These are phyloP conservation scores for Drosophila ambigua DNA, from an alignment of 1,140 invertebrate genomes.

Conservation along the genomic window DNA sequence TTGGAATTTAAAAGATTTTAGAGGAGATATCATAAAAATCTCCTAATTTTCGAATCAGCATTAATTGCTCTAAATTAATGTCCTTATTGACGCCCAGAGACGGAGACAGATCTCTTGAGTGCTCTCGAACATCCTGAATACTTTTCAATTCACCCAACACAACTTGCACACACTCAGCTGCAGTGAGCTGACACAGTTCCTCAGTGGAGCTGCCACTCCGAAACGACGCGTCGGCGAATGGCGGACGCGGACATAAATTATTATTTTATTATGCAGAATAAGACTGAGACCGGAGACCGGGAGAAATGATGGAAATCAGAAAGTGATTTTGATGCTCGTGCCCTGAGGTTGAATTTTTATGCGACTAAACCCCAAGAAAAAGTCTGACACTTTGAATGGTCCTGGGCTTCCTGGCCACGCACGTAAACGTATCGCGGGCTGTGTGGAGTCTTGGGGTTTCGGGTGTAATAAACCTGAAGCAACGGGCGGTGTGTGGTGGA, in stretches of 20 bases:
- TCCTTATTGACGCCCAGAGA: too few species aligned
- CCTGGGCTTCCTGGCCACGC: not conserved
- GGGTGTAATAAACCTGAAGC: constrained; percentile 6
- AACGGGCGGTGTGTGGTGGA: constrained; percentile 17
- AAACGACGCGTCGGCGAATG: constrained; percentile 1
- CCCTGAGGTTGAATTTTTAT: constrained; percentile 54
- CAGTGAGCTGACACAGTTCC: constrained; percentile 56
- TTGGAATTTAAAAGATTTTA: too few species aligned
- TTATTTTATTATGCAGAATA: constrained; percentile 62
- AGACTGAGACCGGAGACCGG: not conserved
- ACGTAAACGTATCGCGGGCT: constrained; percentile 23
- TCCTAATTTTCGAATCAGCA: too few species aligned
- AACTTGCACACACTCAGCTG: not conserved
- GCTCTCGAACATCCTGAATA: not conserved
- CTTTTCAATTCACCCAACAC: constrained; percentile 1
- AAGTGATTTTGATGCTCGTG: constrained; percentile 40
- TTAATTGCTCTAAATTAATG: too few species aligned
- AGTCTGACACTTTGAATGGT: constrained; percentile 45
- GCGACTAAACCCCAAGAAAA: constrained; percentile 39
- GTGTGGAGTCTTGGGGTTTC: not conserved
- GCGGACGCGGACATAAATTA: constrained; percentile 49
- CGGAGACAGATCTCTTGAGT: too few species aligned
- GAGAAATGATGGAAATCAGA: constrained; percentile 15
- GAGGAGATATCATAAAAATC: too few species aligned
- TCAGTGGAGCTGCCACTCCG: constrained; percentile 45